Percentiles rank a stretch among this genome's conserved stretches.
Conservation (phyloP, 2,797 vertebrate genomes). For the Acipenser ruthenus region DNA sequence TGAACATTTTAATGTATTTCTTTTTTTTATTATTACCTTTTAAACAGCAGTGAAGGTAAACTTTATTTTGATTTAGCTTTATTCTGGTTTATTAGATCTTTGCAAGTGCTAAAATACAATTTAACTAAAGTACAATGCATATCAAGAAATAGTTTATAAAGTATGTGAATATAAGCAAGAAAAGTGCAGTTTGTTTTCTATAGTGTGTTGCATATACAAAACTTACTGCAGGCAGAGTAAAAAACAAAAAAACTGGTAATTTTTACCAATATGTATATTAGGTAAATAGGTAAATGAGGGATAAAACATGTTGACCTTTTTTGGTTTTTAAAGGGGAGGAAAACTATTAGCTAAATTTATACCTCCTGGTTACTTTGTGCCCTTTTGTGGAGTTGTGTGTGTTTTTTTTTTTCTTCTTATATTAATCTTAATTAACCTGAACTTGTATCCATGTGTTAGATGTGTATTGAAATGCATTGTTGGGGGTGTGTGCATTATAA, state of each 20-base stretch:
- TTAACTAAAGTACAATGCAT: conserved; percentile 16
- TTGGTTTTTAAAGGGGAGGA: conserved; percentile 33
- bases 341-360: conserved; percentile 53
- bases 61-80: conserved; percentile 5
- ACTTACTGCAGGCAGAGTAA: conserved; percentile 62
- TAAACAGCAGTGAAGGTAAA: conserved; percentile 24
- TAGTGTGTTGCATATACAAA: conserved; percentile 33
- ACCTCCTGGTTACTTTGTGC: conserved; percentile 42
- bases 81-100: conserved; percentile 2
- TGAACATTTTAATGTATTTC: conserved; percentile 20
- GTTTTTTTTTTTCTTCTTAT: conserved; percentile 53
- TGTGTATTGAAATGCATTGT: conserved; percentile 56
- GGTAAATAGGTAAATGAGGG: conserved; percentile 44
- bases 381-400: conserved; percentile 44
- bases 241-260: conserved; percentile 30
- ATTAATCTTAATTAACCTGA: conserved; percentile 28
- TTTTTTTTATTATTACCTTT: conserved; percentile 23
- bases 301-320: conserved; percentile 46
- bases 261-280: conserved; percentile 62
- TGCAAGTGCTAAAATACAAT: conserved; percentile 24
- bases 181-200: conserved; percentile 26
- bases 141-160: conserved; percentile 10
- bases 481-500: conserved; percentile 67
- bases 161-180: conserved; percentile 25
- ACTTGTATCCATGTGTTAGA: conserved; percentile 35